Conservation (phyloP, 2,888 invertebrate species). For the Pelosia muscerda region DNA sequence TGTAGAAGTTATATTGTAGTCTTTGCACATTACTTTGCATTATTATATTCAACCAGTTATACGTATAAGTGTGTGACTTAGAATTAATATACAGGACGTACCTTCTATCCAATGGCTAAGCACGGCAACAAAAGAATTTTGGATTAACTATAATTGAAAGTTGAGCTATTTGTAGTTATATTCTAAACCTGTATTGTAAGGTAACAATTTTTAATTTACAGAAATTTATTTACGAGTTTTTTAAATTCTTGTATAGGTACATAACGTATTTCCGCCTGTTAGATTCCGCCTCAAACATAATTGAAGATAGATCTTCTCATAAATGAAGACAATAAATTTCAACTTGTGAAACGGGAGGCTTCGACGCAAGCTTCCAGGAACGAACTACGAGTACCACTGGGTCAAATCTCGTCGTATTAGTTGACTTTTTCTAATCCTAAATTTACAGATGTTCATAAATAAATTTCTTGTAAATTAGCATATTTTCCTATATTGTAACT, state of each 20-base stretch:
- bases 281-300: neutral
- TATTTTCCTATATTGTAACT: conserved; percentile 23
- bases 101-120: neutral
- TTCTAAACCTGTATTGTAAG: conserved; percentile 24
- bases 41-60: neutral
- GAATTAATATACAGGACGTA: neutral
- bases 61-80: conserved; percentile 32
- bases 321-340: neutral
- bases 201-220: conserved; percentile 4
- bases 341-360: neutral
- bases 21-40: neutral
- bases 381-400: neutral
- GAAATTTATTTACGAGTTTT: conserved; percentile 10
- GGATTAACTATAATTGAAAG: neutral
- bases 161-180: neutral
- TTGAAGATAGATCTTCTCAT: neutral
- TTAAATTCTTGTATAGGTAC: neutral
- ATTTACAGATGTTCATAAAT: conserved; percentile 13
- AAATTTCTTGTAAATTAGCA: conserved; percentile 19
- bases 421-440: neutral
- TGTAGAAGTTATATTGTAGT: neutral
- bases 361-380: neutral
- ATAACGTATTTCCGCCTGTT: neutral
- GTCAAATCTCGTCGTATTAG: neutral
- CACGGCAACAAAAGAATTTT: neutral